Evolutionary conservation across 2,797 vertebrate genomes (phyloP).

Genomic region (Lutjanus campechanus): DNA sequence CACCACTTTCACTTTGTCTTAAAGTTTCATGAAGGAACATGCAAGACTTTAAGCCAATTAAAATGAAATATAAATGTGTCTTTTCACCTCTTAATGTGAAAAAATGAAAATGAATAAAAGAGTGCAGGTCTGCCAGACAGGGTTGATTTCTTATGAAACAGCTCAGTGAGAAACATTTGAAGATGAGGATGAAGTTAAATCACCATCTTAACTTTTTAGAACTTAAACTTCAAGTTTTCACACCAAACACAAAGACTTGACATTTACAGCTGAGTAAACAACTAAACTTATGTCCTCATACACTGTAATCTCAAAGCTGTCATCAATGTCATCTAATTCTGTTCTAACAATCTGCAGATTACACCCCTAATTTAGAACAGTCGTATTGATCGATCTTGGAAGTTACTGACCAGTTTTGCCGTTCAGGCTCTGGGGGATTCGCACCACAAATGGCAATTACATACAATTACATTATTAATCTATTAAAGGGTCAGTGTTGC

Average conservation of each 20-base stretch:
- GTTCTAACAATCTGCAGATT: neutral
- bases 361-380: too few relatives aligned
- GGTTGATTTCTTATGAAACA: constrained; percentile 1
- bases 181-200: neutral
- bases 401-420: neutral
- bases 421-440: neutral
- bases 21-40: constrained; percentile 15
- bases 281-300: constrained; percentile 7
- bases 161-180: neutral
- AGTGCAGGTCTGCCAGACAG: neutral
- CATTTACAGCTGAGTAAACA: neutral
- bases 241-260: neutral
- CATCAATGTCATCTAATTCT: neutral
- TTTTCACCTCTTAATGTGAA: accelerated
- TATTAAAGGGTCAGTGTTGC: neutral
- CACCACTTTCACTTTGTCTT: neutral
- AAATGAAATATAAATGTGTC: constrained; percentile 5
- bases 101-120: neutral
- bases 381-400: neutral
- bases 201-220: neutral
- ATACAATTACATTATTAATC: too few relatives aligned
- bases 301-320: neutral
- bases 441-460: neutral
- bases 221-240: neutral
- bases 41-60: constrained; percentile 32